Percentiles rank a stretch among this genome's conserved stretches.
Conservation (phyloP, 2,888 invertebrate species). For the Schrankia costaestrigalis region DNA sequence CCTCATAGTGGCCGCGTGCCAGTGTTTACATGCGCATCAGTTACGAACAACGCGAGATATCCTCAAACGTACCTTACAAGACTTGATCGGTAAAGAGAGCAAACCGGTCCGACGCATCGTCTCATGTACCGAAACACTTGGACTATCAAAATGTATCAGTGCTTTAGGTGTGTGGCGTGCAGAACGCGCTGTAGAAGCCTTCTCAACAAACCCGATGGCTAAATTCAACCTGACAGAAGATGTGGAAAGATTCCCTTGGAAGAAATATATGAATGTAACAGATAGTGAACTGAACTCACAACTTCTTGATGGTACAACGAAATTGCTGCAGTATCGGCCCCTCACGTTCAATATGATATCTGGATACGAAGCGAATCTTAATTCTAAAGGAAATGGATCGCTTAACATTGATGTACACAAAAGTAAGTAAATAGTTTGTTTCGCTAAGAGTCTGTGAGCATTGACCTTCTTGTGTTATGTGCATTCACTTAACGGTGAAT, state of each 20-base stretch:
- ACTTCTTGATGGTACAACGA: slow-evolving; percentile 71
- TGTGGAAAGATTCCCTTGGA: slow-evolving; percentile 66
- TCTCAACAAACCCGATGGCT: slow-evolving; percentile 24
- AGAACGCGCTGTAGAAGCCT: slow-evolving; percentile 45
- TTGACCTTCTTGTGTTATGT: too few species aligned
- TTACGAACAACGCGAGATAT: slow-evolving; percentile 42
- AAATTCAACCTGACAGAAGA: slow-evolving; percentile 45
- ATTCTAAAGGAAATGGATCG: slow-evolving; percentile 75
- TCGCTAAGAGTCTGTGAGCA: too few species aligned
- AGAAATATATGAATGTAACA: slow-evolving; percentile 54
- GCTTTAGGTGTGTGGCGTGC: slow-evolving; percentile 79
- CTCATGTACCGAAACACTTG: slow-evolving; percentile 54
- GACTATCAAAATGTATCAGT: slow-evolving; percentile 77
- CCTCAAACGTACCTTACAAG: slow-evolving; percentile 34
- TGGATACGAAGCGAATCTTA: slow-evolving; percentile 72
- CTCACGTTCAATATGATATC: slow-evolving; percentile 73
- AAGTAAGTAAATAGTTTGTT: slow-evolving; percentile 47
- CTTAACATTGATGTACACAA: slow-evolving; percentile 71
- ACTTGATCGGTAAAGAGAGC: slow-evolving; percentile 32
- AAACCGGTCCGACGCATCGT: slow-evolving; percentile 36
- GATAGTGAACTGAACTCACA: slow-evolving; percentile 74
- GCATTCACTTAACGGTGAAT: neutral
- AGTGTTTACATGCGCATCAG: slow-evolving; percentile 40
- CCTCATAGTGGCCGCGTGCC: slow-evolving; percentile 53
- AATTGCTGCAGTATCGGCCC: slow-evolving; percentile 71